Conservation (phyloP, 2,888 invertebrate species). For the Amphipoea oculea region DNA sequence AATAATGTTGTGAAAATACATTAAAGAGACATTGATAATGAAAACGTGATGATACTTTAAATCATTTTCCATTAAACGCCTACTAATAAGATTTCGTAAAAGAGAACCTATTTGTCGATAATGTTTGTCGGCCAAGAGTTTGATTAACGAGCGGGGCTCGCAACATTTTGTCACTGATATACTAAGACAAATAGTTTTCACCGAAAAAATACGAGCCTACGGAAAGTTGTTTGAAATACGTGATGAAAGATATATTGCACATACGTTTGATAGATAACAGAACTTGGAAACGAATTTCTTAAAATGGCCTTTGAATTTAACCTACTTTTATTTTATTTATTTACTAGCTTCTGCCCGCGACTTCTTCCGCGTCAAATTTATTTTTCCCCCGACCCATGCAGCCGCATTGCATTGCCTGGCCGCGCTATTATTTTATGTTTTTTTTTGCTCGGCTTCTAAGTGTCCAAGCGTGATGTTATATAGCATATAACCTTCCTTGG, state of each 20-base stretch:
- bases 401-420: not conserved
- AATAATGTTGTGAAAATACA: constrained; percentile 11
- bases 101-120: constrained; percentile 64
- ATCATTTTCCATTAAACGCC: constrained; percentile 41
- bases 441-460: not conserved
- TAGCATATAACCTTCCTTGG: too few relatives aligned
- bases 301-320: constrained; percentile 9
- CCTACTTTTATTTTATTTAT: not conserved
- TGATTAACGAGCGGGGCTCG: constrained; percentile 75
- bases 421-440: not conserved
- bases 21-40: constrained; percentile 8
- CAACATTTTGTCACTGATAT: constrained; percentile 71
- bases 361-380: not conserved
- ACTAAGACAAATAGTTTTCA: constrained; percentile 79
- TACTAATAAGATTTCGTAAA: constrained; percentile 42
- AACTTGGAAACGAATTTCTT: constrained; percentile 12
- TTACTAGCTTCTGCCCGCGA: not conserved
- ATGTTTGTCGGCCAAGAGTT: constrained; percentile 67
- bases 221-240: constrained; percentile 42
- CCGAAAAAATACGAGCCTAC: constrained; percentile 58
- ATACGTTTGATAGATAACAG: constrained; percentile 24
- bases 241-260: constrained; percentile 36
- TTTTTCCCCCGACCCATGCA: too few relatives aligned
- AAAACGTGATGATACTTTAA: constrained; percentile 14
- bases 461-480: too few relatives aligned